A percentile compares a stretch with the other conserved stretches of the same genome.
Evolutionary conservation across 2,888 invertebrate genomes (phyloP).

Genomic region (Eugnorisma glareosa): DNA sequence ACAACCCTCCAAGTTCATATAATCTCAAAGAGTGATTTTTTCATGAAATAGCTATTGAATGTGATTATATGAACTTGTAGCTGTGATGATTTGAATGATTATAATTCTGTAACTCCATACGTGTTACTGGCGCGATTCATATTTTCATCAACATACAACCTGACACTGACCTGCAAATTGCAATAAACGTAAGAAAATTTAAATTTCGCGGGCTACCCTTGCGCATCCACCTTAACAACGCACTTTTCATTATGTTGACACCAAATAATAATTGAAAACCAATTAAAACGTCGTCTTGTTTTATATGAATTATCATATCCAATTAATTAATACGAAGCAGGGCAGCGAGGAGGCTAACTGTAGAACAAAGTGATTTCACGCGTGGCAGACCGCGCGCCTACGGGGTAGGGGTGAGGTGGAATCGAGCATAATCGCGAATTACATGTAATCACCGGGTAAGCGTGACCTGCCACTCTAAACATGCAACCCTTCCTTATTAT

Average conservation of each 20-base stretch:
- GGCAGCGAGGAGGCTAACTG: constrained; percentile 83
- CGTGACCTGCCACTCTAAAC: constrained; percentile 77
- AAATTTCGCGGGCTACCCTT: no score
- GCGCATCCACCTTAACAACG: no score
- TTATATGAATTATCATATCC: constrained; percentile 44
- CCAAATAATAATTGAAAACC: not conserved
- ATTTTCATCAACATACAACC: no score
- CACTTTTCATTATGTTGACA: not conserved
- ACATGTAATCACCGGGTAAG: constrained; percentile 83
- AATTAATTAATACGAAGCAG: constrained; percentile 57
- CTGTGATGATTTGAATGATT: no score
- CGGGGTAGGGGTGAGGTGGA: constrained; percentile 77
- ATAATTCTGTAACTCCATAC: no score
- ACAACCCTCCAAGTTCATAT: no score
- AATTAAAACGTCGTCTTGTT: constrained; percentile 29
- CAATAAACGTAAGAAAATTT: no score
- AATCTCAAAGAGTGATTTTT: no score
- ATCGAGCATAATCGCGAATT: constrained; percentile 82
- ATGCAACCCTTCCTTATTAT: constrained; percentile 85
- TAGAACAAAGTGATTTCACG: constrained; percentile 90
- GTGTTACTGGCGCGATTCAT: no score
- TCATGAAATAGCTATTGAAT: no score
- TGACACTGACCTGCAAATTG: no score
- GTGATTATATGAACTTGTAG: no score
- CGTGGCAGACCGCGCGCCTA: constrained; percentile 75